phyloP scores from a whole-genome alignment of 2,888 invertebrate genomes.

The Apantesis nais region DNA sequence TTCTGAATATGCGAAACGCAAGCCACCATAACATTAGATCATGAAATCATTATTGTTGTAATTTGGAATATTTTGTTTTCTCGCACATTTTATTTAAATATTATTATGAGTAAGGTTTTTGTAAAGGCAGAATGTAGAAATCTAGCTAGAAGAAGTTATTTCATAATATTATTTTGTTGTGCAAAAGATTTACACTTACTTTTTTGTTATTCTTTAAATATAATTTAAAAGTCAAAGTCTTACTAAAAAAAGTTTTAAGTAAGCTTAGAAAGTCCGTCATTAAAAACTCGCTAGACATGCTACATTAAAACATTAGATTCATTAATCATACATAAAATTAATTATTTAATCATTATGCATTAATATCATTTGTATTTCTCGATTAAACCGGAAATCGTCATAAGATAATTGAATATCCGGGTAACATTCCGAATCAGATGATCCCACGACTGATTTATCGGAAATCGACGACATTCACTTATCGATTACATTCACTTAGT shows the following conservation, averaged over 20 bases:
- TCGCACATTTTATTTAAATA: too few species aligned
- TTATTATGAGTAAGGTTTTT: too few species aligned
- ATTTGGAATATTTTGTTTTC: too few species aligned
- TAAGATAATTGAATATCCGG: constrained; percentile 10
- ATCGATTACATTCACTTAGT: neutral
- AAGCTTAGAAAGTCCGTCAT: neutral
- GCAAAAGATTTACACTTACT: too few species aligned
- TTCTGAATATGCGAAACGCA: too few species aligned
- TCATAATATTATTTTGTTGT: too few species aligned
- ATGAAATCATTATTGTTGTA: too few species aligned
- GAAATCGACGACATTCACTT: neutral
- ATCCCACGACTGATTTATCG: neutral
- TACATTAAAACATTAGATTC: neutral
- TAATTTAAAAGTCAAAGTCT: neutral
- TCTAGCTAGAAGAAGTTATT: too few species aligned
- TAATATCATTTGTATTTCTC: neutral
- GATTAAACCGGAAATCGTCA: neutral
- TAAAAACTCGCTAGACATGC: neutral
- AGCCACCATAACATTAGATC: too few species aligned
- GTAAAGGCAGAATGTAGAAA: too few species aligned
- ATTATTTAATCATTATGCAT: neutral
- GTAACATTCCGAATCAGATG: neutral
- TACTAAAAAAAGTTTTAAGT: neutral
- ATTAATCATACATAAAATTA: neutral
- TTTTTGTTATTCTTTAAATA: too few species aligned